phyloP scores from a whole-genome alignment of 1,140 invertebrate species.

The Drosophila pectinifera region DNA sequence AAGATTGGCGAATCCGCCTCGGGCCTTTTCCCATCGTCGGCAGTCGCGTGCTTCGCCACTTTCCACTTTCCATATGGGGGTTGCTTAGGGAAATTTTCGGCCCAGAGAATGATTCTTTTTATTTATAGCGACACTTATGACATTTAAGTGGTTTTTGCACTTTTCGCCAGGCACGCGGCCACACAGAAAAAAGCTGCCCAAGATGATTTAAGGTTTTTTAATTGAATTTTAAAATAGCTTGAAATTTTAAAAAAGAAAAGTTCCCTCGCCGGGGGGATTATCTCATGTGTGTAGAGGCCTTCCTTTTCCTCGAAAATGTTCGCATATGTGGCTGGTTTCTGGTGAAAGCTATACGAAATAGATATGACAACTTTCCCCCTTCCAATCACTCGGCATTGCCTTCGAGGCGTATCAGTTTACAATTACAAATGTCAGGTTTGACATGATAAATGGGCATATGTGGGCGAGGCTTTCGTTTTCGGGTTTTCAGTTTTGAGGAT shows the following conservation, averaged over 20 bases:
- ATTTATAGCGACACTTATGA: slow-evolving; percentile 72
- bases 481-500: slow-evolving; percentile 48
- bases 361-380: slow-evolving; percentile 29
- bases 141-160: slow-evolving; percentile 81
- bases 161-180: slow-evolving; percentile 63
- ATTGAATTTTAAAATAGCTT: slow-evolving; percentile 78
- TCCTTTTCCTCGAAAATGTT: slow-evolving; percentile 53
- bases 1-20: slow-evolving; percentile 44
- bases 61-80: slow-evolving; percentile 38
- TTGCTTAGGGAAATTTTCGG: slow-evolving; percentile 49
- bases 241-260: slow-evolving; percentile 41
- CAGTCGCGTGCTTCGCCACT: slow-evolving; percentile 36
- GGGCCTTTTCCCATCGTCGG: slow-evolving; percentile 59
- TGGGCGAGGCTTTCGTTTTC: slow-evolving; percentile 51
- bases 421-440: slow-evolving; percentile 82
- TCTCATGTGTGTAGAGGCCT: slow-evolving; percentile 17
- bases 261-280: slow-evolving; percentile 24
- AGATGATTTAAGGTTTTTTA: slow-evolving; percentile 76
- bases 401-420: slow-evolving; percentile 77
- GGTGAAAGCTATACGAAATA: slow-evolving; percentile 44
- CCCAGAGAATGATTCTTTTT: slow-evolving; percentile 42
- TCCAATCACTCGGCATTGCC: slow-evolving; percentile 26
- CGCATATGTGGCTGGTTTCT: slow-evolving; percentile 66
- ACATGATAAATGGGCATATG: slow-evolving; percentile 83
- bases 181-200: slow-evolving; percentile 20